Evolutionary conservation across 2,888 invertebrate genomes (phyloP).

Genomic region (Mythimna loreyi): DNA sequence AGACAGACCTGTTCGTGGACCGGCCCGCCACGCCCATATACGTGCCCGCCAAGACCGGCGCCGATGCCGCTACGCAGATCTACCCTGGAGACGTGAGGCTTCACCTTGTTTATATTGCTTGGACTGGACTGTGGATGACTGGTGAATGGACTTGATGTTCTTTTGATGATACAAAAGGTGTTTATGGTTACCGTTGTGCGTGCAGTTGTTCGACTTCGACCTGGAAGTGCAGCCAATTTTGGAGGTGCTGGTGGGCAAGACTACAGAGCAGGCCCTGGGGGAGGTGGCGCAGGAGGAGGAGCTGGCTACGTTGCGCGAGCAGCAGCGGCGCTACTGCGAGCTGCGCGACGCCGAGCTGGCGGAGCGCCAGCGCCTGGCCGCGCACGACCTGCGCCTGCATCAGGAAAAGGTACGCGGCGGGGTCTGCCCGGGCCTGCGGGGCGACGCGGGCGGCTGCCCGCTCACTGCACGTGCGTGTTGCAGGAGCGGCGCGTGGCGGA

Average conservation of each 20-base stretch:
- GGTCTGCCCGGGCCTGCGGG: neutral
- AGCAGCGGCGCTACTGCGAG: slow-evolving; percentile 93
- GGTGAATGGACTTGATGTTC: neutral
- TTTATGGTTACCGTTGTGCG: neutral
- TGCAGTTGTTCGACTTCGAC: slow-evolving; percentile 97
- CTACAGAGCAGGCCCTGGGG: slow-evolving; percentile 96
- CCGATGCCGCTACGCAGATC: slow-evolving; percentile 96
- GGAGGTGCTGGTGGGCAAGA: slow-evolving; percentile 97
- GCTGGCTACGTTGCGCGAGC: slow-evolving; percentile 94
- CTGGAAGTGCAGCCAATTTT: slow-evolving; percentile 97
- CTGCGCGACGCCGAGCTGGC: slow-evolving; percentile 95
- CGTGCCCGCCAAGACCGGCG: slow-evolving; percentile 95
- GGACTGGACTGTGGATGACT: no score
- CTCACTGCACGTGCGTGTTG: neutral
- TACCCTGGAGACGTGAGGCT: slow-evolving; percentile 95
- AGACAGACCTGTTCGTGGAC: slow-evolving; percentile 97
- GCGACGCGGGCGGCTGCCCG: neutral
- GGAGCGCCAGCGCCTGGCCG: slow-evolving; percentile 95
- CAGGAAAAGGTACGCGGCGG: slow-evolving; percentile 91
- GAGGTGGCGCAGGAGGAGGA: slow-evolving; percentile 99
- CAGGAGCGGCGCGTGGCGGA: slow-evolving; percentile 94
- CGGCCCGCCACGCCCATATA: slow-evolving; percentile 95
- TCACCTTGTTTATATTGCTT: neutral
- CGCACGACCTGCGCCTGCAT: slow-evolving; percentile 93
- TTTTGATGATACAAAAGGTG: neutral